These are phyloP conservation scores for Aporophyla nigra DNA, from an alignment of 2,888 invertebrate genomes.

Conservation along the genomic window DNA sequence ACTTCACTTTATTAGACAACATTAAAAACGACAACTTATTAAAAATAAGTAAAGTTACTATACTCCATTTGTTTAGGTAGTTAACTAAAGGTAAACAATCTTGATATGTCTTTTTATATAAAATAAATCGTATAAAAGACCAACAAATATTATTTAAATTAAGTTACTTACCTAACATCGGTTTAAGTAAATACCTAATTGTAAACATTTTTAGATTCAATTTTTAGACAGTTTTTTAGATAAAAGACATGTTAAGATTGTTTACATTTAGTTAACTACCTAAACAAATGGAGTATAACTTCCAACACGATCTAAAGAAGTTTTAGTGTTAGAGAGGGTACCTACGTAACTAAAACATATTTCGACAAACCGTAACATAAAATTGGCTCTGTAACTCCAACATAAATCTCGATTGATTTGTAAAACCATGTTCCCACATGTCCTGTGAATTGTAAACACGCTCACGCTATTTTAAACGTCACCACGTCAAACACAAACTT, in stretches of 20 bases:
- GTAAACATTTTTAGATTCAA: too few relatives aligned
- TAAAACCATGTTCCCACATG: constrained; percentile 83
- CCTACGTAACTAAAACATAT: constrained; percentile 20
- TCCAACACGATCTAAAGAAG: neutral
- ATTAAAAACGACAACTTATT: neutral
- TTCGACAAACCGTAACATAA: constrained; percentile 51
- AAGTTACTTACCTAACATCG: too few relatives aligned
- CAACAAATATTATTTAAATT: too few relatives aligned
- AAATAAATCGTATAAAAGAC: too few relatives aligned
- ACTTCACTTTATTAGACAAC: neutral
- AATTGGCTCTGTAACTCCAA: constrained; percentile 58
- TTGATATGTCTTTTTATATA: too few relatives aligned
- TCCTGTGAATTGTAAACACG: constrained; percentile 81
- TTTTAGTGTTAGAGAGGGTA: neutral
- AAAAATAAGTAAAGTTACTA: neutral
- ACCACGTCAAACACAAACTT: constrained; percentile 63
- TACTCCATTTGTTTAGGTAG: too few relatives aligned
- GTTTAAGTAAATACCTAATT: too few relatives aligned
- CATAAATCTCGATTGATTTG: constrained; percentile 79
- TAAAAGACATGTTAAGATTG: too few relatives aligned
- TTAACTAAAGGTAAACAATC: too few relatives aligned
- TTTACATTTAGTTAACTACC: too few relatives aligned
- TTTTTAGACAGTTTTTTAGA: too few relatives aligned
- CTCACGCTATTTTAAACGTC: constrained; percentile 76
- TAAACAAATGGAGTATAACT: too few relatives aligned